Conservation (phyloP, 2,888 invertebrate genomes). For the Nineta flava region DNA sequence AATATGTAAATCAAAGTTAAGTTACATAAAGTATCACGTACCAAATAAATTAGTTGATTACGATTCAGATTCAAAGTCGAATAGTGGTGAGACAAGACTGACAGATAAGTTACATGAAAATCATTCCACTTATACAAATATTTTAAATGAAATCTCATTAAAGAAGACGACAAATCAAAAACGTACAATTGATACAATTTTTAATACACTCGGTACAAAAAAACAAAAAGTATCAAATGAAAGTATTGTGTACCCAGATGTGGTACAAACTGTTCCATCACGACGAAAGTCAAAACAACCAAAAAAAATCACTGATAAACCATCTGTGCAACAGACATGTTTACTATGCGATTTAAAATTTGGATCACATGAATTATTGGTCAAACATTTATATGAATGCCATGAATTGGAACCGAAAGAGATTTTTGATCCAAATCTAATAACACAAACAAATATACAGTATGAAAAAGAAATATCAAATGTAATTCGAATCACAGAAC, state of each 20-base stretch:
- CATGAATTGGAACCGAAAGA: constrained; percentile 25
- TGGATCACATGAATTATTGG: constrained; percentile 28
- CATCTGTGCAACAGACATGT: constrained; percentile 22
- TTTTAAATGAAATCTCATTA: neutral
- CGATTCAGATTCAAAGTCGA: constrained; percentile 5
- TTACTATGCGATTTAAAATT: constrained; percentile 35
- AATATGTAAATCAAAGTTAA: neutral
- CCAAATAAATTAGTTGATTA: constrained; percentile 8
- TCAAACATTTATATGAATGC: constrained; percentile 32
- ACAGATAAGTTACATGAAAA: neutral
- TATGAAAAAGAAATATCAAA: constrained; percentile 23
- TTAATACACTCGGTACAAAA: constrained; percentile 4
- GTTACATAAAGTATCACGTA: neutral
- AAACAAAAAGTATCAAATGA: constrained; percentile 2
- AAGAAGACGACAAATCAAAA: constrained; percentile 21
- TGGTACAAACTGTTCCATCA: neutral
- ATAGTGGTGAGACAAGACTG: neutral
- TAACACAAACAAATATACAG: constrained; percentile 5
- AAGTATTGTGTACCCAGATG: neutral
- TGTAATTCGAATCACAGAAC: constrained; percentile 25
- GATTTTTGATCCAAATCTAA: neutral
- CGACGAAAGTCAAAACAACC: constrained; percentile 27
- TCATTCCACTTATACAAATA: neutral
- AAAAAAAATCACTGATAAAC: constrained; percentile 20
- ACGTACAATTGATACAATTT: constrained; percentile 12